Evolutionary conservation across 2,888 invertebrate genomes (phyloP), one percentile per base, ranked within the genome.

Genomic region (Xiphydria camelus): DNA sequence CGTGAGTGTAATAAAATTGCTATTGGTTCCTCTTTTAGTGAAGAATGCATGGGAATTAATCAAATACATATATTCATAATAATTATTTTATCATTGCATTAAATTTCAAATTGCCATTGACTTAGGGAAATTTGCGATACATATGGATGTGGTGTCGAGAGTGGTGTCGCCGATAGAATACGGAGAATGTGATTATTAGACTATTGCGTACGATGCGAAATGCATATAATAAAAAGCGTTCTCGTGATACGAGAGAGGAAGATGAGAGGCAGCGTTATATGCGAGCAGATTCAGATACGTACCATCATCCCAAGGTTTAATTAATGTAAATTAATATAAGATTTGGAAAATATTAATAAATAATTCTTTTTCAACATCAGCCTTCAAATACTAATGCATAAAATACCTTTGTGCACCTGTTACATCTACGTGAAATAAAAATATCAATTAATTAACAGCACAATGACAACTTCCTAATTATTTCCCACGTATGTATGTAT

Each of bases 311-410:
- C 14, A 41, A 53, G 40, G 47, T 53, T 56, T 39, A 51, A 53
- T 59, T 45, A 49, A 58, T 67, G 65, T 66, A 66, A 64, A 62
- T 65, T 61, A 57, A 60, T 59, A 62, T n/a, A n/a, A n/a, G n/a
- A n/a, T 53, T 48, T 53, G 42, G 47, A 51, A 43, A 53, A 51
- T 49, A 51, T 57, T 46, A 66, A 64, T 64, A 65, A 66, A 62
- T 50, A 51, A 53, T 57, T 59, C 46, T 62, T 61, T 57, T 57
- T 58, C 48, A 57, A 57, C 46, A 46, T 20, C 35, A 44, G 23
- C 6, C 17, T 7, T 23, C 23, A 32, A 32, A 18, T 35, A 18
- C 12, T 23, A 23, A 6, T 35, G 21, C 9, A 35, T 21, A 18
- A 35, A 32, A 18, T 15, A 21, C 32, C 22, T 41, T 35, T 22